phyloP scores from a whole-genome alignment of 2,113 vertebrate genomes.

The Xiphophorus couchianus region DNA sequence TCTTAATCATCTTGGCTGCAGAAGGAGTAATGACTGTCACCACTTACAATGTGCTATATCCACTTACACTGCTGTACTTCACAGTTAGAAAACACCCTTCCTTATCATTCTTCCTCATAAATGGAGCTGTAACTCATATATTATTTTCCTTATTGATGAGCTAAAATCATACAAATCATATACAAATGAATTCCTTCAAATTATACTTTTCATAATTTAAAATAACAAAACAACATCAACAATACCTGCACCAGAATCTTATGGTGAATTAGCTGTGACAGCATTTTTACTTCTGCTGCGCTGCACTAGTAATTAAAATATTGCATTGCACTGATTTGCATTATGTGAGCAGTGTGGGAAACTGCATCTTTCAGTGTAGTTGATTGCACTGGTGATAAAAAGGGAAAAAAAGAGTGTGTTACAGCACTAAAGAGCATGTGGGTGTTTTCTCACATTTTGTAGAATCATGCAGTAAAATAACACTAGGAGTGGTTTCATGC shows the following conservation, averaged over 20 bases:
- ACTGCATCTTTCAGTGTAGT: conserved; percentile 33
- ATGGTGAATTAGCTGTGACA: conserved; percentile 61
- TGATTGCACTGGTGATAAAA: conserved; percentile 43
- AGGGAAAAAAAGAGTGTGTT: conserved; percentile 10
- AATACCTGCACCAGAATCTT: conserved; percentile 39
- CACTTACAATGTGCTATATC: conserved; percentile 50
- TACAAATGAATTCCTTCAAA: conserved; percentile 50
- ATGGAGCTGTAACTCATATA: conserved; percentile 74
- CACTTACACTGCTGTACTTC: conserved; percentile 35
- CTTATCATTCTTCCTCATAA: conserved; percentile 67
- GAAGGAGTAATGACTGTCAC: conserved; percentile 75
- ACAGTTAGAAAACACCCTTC: conserved; percentile 66
- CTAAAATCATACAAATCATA: conserved; percentile 61
- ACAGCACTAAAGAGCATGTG: conserved; percentile 25
- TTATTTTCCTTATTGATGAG: conserved; percentile 71
- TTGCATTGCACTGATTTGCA: conserved; percentile 36
- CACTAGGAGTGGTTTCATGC: conserved; percentile 48
- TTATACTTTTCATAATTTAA: conserved; percentile 59
- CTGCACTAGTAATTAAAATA: conserved; percentile 44
- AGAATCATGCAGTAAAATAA: conserved; percentile 44
- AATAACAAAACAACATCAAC: conserved; percentile 59
- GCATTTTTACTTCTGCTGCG: conserved; percentile 43
- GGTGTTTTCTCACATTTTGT: conserved; percentile 66
- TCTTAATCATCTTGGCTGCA: conserved; percentile 70
- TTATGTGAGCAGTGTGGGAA: conserved; percentile 20